phyloP scores from a whole-genome alignment of 2,113 vertebrate species.

The Amphiprion percula region DNA sequence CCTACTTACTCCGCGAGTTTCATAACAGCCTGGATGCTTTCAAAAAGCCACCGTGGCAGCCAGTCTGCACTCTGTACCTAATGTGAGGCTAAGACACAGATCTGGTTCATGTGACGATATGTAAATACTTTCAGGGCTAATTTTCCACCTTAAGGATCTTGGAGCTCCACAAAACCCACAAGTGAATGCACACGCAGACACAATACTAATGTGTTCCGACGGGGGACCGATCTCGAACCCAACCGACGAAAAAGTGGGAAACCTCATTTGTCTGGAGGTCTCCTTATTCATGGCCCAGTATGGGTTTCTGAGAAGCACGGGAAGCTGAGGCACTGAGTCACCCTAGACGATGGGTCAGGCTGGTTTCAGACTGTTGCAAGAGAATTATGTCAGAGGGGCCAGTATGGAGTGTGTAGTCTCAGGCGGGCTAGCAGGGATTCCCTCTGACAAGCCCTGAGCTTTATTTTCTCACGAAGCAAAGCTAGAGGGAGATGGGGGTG shows the following conservation, averaged over 20 bases:
- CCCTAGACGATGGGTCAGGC: conserved; percentile 70
- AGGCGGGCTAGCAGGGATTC: conserved; percentile 78
- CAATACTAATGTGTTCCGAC: conserved; percentile 71
- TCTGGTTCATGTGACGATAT: conserved; percentile 58
- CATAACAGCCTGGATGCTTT: conserved; percentile 60
- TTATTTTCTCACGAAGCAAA: conserved; percentile 61
- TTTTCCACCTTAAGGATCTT: conserved; percentile 76
- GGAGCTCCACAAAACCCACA: conserved; percentile 37
- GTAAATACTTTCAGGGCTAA: conserved; percentile 63
- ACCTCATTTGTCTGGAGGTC: conserved; percentile 73
- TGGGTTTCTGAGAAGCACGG: conserved; percentile 78
- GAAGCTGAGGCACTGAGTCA: conserved; percentile 79
- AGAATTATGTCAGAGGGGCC: conserved; percentile 70
- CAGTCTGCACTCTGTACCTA: conserved; percentile 41
- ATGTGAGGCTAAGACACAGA: conserved; percentile 61
- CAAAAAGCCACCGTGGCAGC: conserved; percentile 47
- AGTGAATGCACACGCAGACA: conserved; percentile 34
- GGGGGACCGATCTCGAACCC: conserved; percentile 42
- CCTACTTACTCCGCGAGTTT: conserved; percentile 52
- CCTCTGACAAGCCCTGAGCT: conserved; percentile 79
- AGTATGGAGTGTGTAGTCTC: conserved; percentile 76
- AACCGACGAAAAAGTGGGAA: conserved; percentile 72
- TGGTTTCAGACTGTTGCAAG: conserved; percentile 71
- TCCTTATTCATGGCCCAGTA: conserved; percentile 71
- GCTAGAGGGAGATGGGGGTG: conserved; percentile 1